These are phyloP conservation scores for Chalcis sispes DNA, from an alignment of 2,888 invertebrate species.

Conservation along the genomic window DNA sequence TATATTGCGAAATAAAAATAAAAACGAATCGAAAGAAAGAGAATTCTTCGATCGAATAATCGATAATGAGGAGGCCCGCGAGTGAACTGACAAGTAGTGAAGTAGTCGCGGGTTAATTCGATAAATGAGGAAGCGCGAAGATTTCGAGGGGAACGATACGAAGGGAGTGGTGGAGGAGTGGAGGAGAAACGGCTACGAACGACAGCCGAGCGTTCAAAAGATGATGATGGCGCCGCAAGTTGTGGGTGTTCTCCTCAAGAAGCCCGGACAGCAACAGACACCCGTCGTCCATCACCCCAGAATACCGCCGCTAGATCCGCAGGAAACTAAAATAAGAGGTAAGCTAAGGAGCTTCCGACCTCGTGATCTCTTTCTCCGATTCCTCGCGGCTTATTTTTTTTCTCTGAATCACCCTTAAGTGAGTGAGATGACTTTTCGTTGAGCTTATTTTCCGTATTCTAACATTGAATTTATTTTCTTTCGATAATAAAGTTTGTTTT, in stretches of 20 bases:
- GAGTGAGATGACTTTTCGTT: no score
- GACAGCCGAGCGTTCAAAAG: neutral
- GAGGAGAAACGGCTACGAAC: neutral
- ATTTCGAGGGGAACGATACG: neutral
- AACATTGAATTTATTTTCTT: no score
- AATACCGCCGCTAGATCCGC: constrained; percentile 69
- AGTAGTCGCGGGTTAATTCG: constrained; percentile 19
- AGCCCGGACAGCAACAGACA: constrained; percentile 71
- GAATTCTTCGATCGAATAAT: neutral
- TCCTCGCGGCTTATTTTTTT: no score
- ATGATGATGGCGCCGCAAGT: constrained; percentile 74
- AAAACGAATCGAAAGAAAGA: neutral
- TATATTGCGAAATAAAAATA: neutral
- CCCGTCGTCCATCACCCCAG: constrained; percentile 28
- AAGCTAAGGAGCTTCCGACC: neutral
- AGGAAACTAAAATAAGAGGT: constrained; percentile 74
- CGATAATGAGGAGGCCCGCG: constrained; percentile 42
- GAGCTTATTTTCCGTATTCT: no score
- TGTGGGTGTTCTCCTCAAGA: constrained; percentile 73
- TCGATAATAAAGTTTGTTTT: no score
- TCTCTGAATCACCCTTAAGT: no score
- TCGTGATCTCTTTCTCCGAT: no score
- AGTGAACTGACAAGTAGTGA: constrained; percentile 49
- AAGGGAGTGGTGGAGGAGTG: neutral
- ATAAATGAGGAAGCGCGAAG: neutral